These are phyloP conservation scores for Melanostoma scalare DNA, from an alignment of 2,888 invertebrate species.

Conservation along the genomic window DNA sequence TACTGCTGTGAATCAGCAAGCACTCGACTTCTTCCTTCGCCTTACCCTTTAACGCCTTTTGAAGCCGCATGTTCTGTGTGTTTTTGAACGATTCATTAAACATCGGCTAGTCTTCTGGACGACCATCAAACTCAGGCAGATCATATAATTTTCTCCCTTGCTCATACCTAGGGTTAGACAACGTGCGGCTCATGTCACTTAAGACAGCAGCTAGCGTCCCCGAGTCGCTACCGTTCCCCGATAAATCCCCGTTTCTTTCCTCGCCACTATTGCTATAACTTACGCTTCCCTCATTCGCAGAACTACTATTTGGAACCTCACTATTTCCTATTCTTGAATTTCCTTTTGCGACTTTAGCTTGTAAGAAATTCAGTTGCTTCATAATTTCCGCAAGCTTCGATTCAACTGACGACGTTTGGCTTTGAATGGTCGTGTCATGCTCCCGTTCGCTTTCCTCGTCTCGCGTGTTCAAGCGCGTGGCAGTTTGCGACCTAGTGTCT, in stretches of 20 bases:
- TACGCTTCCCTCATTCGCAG: neutral
- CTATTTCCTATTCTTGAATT: neutral
- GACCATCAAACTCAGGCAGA: constrained; percentile 1
- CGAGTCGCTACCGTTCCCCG: too few species aligned
- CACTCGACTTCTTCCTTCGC: too few species aligned
- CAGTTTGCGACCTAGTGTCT: too few species aligned
- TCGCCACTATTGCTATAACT: neutral
- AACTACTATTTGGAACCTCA: neutral
- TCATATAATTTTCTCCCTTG: constrained; percentile 14
- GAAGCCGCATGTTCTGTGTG: neutral
- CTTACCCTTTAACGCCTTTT: too few species aligned
- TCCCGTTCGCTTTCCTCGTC: too few species aligned
- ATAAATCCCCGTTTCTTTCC: constrained; percentile 3
- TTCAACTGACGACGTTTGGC: too few species aligned
- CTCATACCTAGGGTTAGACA: neutral
- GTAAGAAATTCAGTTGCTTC: neutral
- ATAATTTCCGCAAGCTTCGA: neutral
- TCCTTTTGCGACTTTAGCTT: neutral
- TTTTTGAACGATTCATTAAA: neutral
- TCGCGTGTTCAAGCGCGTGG: too few species aligned
- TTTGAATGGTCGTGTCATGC: too few species aligned
- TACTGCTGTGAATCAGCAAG: too few species aligned
- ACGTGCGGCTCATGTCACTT: neutral
- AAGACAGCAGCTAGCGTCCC: constrained; percentile 1
- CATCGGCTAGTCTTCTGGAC: constrained; percentile 7